A percentile compares a stretch with the other conserved stretches of the same genome.
Conservation (phyloP, 2,113 vertebrate species). For the Phycodurus eques region DNA sequence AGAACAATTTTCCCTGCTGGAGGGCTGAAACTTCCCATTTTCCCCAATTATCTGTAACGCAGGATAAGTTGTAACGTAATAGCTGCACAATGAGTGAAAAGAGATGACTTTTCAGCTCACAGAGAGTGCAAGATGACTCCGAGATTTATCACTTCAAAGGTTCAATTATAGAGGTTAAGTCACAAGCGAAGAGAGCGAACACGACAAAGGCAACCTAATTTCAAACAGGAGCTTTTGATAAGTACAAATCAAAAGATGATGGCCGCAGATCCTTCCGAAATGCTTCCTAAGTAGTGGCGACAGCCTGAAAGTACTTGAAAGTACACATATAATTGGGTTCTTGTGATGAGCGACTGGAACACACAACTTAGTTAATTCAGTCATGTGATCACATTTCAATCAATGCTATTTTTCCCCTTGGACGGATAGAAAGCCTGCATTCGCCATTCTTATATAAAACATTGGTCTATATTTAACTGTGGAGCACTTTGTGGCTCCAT, state of each 20-base stretch:
- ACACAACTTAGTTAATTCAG: slow-evolving; percentile 10
- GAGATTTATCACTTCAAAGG: too few relatives aligned
- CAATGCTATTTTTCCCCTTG: not conserved
- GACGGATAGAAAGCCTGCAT: not conserved
- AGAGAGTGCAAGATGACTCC: too few relatives aligned
- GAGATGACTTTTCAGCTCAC: too few relatives aligned
- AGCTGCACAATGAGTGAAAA: too few relatives aligned
- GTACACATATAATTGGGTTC: not conserved
- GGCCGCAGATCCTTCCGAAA: not conserved
- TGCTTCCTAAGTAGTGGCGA: not conserved
- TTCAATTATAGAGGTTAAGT: too few relatives aligned
- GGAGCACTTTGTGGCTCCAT: too few relatives aligned
- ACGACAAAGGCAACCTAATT: too few relatives aligned
- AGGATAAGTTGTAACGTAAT: too few relatives aligned
- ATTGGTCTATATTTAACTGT: too few relatives aligned
- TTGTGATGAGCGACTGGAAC: slow-evolving; percentile 20
- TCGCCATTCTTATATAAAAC: too few relatives aligned
- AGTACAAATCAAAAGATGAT: not conserved
- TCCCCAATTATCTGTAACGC: too few relatives aligned
- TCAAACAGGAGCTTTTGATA: not conserved
- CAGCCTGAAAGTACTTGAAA: not conserved
- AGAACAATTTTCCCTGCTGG: not conserved
- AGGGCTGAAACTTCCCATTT: not conserved
- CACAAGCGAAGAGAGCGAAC: too few relatives aligned
- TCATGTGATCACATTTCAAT: not conserved